Evolutionary conservation across 2,797 vertebrate genomes (phyloP), one percentile per base, ranked within the genome.

Genomic region (Nyctibius grandis): DNA sequence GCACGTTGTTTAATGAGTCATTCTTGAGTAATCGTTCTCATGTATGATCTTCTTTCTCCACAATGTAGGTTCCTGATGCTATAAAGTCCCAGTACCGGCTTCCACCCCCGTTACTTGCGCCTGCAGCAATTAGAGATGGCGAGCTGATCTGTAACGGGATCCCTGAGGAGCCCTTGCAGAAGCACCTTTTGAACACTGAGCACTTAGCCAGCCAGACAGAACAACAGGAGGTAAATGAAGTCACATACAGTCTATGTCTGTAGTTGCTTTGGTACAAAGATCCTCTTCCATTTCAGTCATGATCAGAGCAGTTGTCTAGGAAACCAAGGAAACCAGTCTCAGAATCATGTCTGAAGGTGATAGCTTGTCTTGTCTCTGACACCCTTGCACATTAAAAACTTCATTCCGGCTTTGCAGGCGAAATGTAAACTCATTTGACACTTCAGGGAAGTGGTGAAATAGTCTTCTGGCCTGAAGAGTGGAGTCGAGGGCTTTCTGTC

Each of bases 61-160:
- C 89, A 45, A n/a, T 65, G 81, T 97, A 99, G 99, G 99, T 99
- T 97, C 99, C 99, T 36, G 99, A 99, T 97, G 98, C 99, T 96
- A 99, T 99, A 94, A 99, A 99, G 98, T 99, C 98, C 91, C 99
- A 99, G 72, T 99, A 99, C 97, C 98, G 98, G 96, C 98, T 98
- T 92, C 99, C 99, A 65, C 99, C 99, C 54, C 97, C 98, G 51
- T 98, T 99, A 92, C 98, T 99, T 95, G 97, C 98, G 82, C 98
- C 99, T 34, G 98, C 99, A 34, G 98, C 99, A 70, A 98, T 99
- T 97, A 98, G 99, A 88, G 98, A 99, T 20, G 98, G 99, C 81
- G 99, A 99, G 97, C 98, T 99, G 95, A 99, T 99, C 95, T 99
- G 99, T 96, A 99, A 98, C 21, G 98, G 99, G n/a, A 97, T 98